Evolutionary conservation across 2,113 vertebrate species (phyloP).

Genomic region (Carlito syrichta): DNA sequence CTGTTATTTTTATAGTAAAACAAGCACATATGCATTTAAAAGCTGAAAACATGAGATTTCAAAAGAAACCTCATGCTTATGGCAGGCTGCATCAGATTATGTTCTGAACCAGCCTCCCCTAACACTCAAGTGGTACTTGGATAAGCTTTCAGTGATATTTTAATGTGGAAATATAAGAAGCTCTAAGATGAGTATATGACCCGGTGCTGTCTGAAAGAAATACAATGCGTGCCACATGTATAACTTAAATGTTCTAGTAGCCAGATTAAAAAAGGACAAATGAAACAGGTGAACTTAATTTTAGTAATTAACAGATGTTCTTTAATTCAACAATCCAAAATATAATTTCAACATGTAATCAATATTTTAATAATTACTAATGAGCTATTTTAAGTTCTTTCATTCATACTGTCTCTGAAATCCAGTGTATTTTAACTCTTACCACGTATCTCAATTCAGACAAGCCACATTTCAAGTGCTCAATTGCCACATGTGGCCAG

Average conservation of each 20-base stretch:
- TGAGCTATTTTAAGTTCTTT: not conserved
- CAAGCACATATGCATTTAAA: not conserved
- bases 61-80: not conserved
- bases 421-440: not conserved
- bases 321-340: not conserved
- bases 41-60: slow-evolving; percentile 10
- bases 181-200: not conserved
- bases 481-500: not conserved
- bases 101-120: not conserved
- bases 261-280: not conserved
- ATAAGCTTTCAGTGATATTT: not conserved
- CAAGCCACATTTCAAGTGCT: not conserved
- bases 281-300: slow-evolving; percentile 6
- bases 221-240: not conserved
- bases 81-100: not conserved
- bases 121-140: not conserved
- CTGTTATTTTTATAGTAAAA: not conserved
- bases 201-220: not conserved
- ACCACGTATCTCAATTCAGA: not conserved
- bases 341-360: not conserved
- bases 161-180: not conserved
- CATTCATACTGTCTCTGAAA: not conserved
- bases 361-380: not conserved
- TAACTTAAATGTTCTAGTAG: not conserved
- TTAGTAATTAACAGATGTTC: not conserved